phyloP scores from a whole-genome alignment of 2,888 invertebrate genomes.

The Uropetala carovei region DNA sequence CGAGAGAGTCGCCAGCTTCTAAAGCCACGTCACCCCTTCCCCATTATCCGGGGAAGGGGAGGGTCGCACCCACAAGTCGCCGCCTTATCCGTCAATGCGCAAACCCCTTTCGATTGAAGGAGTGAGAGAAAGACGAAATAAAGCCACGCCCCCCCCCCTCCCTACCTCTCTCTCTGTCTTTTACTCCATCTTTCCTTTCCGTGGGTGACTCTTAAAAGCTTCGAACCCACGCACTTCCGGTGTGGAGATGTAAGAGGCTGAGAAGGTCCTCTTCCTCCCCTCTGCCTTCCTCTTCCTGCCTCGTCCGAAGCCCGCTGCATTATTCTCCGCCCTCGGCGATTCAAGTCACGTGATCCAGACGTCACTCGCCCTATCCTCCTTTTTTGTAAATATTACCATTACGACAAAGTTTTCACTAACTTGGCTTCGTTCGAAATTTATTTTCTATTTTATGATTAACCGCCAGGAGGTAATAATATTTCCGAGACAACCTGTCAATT shows the following conservation, averaged over 20 bases:
- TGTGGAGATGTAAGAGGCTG: background rate
- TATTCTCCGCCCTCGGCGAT: background rate
- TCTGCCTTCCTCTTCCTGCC: background rate
- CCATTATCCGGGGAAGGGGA: background rate
- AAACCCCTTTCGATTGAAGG: background rate
- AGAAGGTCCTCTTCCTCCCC: background rate
- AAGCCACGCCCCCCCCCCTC: background rate
- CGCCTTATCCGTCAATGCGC: constrained; percentile 14
- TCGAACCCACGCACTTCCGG: constrained; percentile 63
- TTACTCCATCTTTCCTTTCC: background rate
- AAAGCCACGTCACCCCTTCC: constrained; percentile 7
- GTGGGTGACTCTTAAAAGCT: constrained; percentile 30
- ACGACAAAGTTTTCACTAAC: too few species aligned
- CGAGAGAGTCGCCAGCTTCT: background rate
- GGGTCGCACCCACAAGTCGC: background rate
- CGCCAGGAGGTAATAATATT: too few species aligned
- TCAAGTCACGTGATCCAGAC: background rate
- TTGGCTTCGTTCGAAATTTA: too few species aligned
- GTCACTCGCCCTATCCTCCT: background rate
- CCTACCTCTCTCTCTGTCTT: background rate
- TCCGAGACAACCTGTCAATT: background rate
- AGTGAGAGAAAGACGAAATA: background rate
- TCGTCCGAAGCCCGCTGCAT: background rate
- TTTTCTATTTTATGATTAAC: too few species aligned
- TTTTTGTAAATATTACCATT: too few species aligned